Base-by-base conservation (phyloP, 2,888 invertebrate species). In the Iphiclides podalirius region DNA sequence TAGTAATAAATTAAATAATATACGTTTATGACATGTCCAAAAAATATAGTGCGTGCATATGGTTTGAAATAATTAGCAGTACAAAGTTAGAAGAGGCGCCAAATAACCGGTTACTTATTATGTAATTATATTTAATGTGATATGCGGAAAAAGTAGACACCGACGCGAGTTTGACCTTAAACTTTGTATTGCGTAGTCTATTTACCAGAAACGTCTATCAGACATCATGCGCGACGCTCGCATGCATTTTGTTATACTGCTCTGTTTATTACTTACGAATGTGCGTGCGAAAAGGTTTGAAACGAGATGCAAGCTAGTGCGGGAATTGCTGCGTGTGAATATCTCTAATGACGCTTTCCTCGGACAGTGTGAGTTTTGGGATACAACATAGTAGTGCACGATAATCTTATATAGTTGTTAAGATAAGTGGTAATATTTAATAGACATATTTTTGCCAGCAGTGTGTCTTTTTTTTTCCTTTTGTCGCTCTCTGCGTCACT, bases 311-410 rank as follows among this genome's bases (percentile, higher is more conserved):
- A 84, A 84, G 45, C 54, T 84, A 11, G 82, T 75, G 1, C 70
- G 82, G 1, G 82, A 84, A 36, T 53, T 82, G 41, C 50, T 84
- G 0, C 73, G 59, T 58, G 66, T 71, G 23, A 80, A 80, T 38
- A 58, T 77, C 14, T 72, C 77, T 0, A 73, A 71, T 52, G 75
- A 82, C 48, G 53, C 72, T 26, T 83, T 81, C 53, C 66, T 85
- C 35, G 85, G 81, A 53, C 79, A 80, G 54, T 85, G 85, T 85
- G 54, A 81, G 83, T 79, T n/a, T n/a, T n/a, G n/a, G n/a, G n/a
- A n/a, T n/a, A n/a, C n/a, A n/a, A n/a, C n/a, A n/a, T n/a, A n/a
- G 15, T 33, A 11, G 14, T 16, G 2, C 9, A 12, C 1, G 12
- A 1, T 11, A 41, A 31, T 41, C 15, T 3, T 20, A 20, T 20